phyloP scores from a whole-genome alignment of 2,797 vertebrate genomes.

The Knipowitschia caucasica region DNA sequence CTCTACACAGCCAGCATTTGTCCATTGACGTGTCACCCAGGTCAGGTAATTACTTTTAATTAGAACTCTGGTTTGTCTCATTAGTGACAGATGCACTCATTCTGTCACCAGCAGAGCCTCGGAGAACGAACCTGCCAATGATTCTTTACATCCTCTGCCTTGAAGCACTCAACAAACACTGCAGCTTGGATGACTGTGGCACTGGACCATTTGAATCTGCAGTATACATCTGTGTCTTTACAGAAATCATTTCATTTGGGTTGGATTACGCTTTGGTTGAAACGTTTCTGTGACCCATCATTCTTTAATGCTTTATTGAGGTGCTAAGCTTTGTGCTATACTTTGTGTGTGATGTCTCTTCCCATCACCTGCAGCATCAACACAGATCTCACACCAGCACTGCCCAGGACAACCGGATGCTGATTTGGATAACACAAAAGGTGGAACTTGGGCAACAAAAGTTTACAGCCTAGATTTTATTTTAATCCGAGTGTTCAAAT shows the following conservation, averaged over 20 bases:
- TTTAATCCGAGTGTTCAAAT: too few species aligned
- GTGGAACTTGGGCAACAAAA: not conserved
- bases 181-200: not conserved
- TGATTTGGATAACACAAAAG: slow-evolving; percentile 16
- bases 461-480: not conserved
- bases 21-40: not conserved
- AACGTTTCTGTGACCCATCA: slow-evolving; percentile 3
- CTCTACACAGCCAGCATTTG: not conserved
- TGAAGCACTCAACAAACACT: slow-evolving; percentile 5
- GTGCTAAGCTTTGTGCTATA: slow-evolving; percentile 3
- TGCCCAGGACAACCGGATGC: slow-evolving; percentile 8
- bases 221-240: slow-evolving; percentile 3
- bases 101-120: slow-evolving; percentile 13
- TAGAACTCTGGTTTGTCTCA: slow-evolving; percentile 7
- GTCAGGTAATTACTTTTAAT: slow-evolving; percentile 31
- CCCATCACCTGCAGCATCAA: slow-evolving; percentile 9
- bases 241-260: not conserved
- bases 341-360: slow-evolving; percentile 4
- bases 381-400: slow-evolving; percentile 6
- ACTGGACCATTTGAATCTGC: not conserved
- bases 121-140: not conserved
- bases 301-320: slow-evolving; percentile 4
- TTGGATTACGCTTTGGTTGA: not conserved
- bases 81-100: slow-evolving; percentile 28
- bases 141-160: not conserved